Percentiles rank a stretch among this genome's conserved stretches.
Evolutionary conservation across 2,888 invertebrate genomes (phyloP).

Genomic region (Amphipyra berbera): DNA sequence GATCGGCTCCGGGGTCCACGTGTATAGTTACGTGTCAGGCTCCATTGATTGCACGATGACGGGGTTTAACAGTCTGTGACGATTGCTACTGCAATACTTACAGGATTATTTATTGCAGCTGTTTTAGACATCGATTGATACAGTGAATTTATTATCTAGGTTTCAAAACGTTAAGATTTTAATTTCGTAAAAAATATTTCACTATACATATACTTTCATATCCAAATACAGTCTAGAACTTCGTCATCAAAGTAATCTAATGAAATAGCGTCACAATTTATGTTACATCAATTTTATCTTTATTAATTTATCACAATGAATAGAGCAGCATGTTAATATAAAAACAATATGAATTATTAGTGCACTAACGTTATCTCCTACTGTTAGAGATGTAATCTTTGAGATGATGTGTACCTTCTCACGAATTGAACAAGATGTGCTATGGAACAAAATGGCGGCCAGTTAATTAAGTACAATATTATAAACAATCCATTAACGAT

Average conservation of each 20-base stretch:
- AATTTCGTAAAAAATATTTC: constrained; percentile 16
- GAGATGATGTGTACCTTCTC: constrained; percentile 59
- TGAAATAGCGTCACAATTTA: constrained; percentile 37
- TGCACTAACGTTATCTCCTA: constrained; percentile 54
- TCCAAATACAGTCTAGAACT: constrained; percentile 3
- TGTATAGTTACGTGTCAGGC: constrained; percentile 71
- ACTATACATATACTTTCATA: background rate
- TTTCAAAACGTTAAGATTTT: constrained; percentile 32
- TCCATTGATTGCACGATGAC: constrained; percentile 75
- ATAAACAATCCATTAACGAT: constrained; percentile 78
- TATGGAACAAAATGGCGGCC: constrained; percentile 33
- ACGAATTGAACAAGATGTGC: constrained; percentile 48
- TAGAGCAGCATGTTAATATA: constrained; percentile 59
- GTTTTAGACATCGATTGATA: constrained; percentile 53
- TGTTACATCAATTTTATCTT: constrained; percentile 53
- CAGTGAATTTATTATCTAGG: constrained; percentile 42
- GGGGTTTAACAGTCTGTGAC: constrained; percentile 71
- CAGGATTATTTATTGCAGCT: constrained; percentile 58
- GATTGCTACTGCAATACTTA: constrained; percentile 62
- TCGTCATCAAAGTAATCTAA: constrained; percentile 34
- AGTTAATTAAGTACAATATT: constrained; percentile 77
- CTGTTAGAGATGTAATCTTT: constrained; percentile 67
- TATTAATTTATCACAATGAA: constrained; percentile 61
- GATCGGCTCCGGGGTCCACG: constrained; percentile 65
- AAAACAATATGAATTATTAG: constrained; percentile 62